Conservation (phyloP, 1,140 invertebrate genomes). For the Hesperophylax magnus region DNA sequence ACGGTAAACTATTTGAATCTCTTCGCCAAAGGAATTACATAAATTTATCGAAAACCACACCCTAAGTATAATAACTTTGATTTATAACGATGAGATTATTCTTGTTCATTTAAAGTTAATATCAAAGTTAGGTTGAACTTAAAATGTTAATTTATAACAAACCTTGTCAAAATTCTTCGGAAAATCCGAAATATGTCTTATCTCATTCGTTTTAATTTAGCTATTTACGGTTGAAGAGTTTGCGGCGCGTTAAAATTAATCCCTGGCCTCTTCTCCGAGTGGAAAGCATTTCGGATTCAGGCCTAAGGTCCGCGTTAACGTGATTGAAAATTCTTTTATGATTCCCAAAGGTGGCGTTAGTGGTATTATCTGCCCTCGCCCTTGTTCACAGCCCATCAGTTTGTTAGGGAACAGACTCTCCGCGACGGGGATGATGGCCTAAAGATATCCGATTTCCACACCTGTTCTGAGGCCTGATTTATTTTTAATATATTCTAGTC, state of each 20-base stretch:
- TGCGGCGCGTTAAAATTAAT: background rate
- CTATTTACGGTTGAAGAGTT: slow-evolving; percentile 16
- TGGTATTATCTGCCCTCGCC: slow-evolving; percentile 30
- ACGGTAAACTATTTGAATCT: too few species aligned
- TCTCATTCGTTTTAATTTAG: slow-evolving; percentile 14
- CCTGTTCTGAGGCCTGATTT: slow-evolving; percentile 49
- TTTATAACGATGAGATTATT: too few species aligned
- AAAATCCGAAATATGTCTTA: slow-evolving; percentile 5
- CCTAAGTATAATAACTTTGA: too few species aligned
- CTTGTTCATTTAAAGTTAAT: slow-evolving; percentile 6
- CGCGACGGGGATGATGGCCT: background rate
- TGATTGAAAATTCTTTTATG: slow-evolving; percentile 57
- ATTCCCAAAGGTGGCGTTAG: slow-evolving; percentile 49
- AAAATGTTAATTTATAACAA: slow-evolving; percentile 17
- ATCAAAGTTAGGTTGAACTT: background rate
- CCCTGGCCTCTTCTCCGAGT: background rate
- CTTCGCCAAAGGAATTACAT: too few species aligned
- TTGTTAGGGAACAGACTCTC: background rate
- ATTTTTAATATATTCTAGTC: slow-evolving; percentile 56
- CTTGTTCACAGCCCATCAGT: slow-evolving; percentile 6
- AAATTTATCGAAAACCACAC: too few species aligned
- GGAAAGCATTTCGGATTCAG: slow-evolving; percentile 6
- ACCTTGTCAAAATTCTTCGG: slow-evolving; percentile 1
- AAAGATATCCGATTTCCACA: slow-evolving; percentile 37
- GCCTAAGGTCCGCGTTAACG: slow-evolving; percentile 21